Evolutionary conservation across 2,888 invertebrate species (phyloP), one percentile per base, ranked within the genome.

Genomic region (Azorinus chamasolen): DNA sequence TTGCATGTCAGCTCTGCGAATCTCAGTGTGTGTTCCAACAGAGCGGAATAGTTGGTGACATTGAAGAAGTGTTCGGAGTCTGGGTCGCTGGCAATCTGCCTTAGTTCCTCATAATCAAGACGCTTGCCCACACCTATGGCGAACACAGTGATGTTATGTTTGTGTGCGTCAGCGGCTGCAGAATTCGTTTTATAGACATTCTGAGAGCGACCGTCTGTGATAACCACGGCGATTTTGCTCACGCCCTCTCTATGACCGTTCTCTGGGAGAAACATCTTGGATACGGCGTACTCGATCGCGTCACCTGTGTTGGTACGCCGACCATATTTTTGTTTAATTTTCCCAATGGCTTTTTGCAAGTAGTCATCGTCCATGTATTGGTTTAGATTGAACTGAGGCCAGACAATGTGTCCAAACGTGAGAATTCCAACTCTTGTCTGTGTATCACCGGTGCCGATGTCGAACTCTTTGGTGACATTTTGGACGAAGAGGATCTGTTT

Each of bases 181-280:
- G 48, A 27, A 14, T 69, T 75, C 6, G 90, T 90, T 43, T 61
- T 65, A 14, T 22, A 20, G 3, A 74, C 65, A 58, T 87, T 70
- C 24, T 87, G 83, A 0, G 91, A 91, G 27, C 83, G 73, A 2
- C 91, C 92, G 74, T 92, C 92, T 1, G 92, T 92, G 53, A 92
- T 84, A 37, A 92, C 85, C 8, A 92, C 78, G 25, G 83, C 88
- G 43, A 91, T 83, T 20, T 83, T 79, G 1, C 87, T 72, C 3
- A 87, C 88, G 20, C 74, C 83, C 0, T 51, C 32, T 22, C 90
- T 75, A 1, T 68, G 74, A 0, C 86, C 84, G 12, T 62, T 61
- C 20, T 69, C 58, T 0, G 22, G n/a, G 6, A 62, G 74, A 58
- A 88, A 87, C 86, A 89, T 86, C 41, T 76, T 14, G 0, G 73